Evolutionary conservation across 2,113 vertebrate species (phyloP).

Genomic region (Grallaria varia): DNA sequence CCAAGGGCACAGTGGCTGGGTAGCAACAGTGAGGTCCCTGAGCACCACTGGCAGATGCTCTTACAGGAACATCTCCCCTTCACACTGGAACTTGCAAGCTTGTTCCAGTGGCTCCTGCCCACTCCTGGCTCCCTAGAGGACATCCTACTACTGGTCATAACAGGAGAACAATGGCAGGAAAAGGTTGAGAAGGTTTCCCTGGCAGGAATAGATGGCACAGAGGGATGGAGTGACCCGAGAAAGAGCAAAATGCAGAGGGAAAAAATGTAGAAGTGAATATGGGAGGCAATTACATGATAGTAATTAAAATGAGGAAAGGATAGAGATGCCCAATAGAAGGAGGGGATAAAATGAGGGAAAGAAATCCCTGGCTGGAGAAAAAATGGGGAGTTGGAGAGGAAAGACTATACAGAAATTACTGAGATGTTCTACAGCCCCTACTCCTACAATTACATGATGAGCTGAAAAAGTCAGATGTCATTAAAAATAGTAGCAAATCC

Average conservation of each 20-base stretch:
- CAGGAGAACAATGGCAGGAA: neutral
- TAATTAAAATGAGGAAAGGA: neutral
- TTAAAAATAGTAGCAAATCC: conserved; percentile 38
- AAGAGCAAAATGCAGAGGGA: neutral
- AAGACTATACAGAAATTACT: neutral
- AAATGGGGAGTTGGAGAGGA: neutral
- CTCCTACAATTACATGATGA: neutral
- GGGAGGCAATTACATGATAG: neutral
- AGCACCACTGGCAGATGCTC: neutral
- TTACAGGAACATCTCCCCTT: neutral
- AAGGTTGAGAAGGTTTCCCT: neutral
- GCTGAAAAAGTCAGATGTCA: conserved; percentile 15
- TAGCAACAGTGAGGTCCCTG: neutral
- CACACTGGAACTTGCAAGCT: neutral
- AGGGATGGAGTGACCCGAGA: neutral
- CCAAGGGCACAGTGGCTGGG: neutral
- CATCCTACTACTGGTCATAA: neutral
- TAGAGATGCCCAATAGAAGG: neutral
- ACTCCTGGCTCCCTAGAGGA: neutral
- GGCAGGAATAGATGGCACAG: neutral
- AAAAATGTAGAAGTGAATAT: neutral
- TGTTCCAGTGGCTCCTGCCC: neutral
- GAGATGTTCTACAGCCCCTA: neutral
- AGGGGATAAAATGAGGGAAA: neutral
- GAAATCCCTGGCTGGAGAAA: neutral